phyloP scores from a whole-genome alignment of 2,797 vertebrate species.

The Halcyon chelicuti region DNA sequence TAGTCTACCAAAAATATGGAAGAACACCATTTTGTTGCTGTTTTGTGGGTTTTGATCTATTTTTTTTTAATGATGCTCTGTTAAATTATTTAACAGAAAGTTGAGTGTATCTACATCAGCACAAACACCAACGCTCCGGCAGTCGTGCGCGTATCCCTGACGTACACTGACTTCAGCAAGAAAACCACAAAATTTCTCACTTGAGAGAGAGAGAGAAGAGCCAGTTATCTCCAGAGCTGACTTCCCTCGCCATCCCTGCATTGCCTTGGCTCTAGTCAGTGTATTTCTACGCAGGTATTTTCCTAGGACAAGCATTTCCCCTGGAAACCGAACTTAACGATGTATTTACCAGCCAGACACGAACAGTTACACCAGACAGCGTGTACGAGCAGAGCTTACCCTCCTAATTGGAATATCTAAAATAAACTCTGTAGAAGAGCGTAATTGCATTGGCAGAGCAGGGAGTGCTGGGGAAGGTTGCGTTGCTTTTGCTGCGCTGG shows the following conservation, averaged over 20 bases:
- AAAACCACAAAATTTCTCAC: background rate
- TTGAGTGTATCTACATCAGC: fast-evolving
- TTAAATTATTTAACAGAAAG: background rate
- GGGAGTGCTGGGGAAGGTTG: background rate
- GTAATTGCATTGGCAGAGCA: constrained; percentile 20
- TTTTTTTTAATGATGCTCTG: background rate
- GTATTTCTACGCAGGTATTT: background rate
- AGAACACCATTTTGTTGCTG: background rate
- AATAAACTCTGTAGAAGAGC: background rate
- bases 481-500: background rate
- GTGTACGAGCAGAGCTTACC: background rate
- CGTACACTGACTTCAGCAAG: background rate
- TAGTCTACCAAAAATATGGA: background rate
- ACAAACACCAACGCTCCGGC: no score
- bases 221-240: background rate
- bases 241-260: background rate
- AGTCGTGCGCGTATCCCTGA: background rate
- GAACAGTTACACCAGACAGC: background rate
- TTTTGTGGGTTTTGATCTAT: background rate
- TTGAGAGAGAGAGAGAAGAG: fast-evolving
- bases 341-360: background rate
- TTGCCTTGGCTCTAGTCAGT: fast-evolving
- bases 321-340: background rate
- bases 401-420: constrained; percentile 24
- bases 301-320: background rate